Evolutionary conservation across 2,113 vertebrate genomes (phyloP).

Genomic region (Lophura nycthemera): DNA sequence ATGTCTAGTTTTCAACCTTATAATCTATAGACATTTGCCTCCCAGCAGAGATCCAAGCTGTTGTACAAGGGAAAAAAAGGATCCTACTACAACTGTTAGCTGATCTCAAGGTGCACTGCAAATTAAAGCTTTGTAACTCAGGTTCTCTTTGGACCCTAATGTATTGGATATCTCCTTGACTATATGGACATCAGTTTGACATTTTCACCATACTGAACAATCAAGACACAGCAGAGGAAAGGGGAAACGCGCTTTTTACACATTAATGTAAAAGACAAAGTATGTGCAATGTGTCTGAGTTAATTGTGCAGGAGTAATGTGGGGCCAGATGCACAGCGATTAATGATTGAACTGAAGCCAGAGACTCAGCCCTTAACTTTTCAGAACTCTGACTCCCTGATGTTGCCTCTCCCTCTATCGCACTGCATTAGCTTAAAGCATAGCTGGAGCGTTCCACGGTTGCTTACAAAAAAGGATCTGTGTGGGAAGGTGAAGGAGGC

Average conservation of each 20-base stretch:
- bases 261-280: not conserved
- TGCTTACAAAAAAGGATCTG: slow-evolving; percentile 51
- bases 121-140: not conserved
- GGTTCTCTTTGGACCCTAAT: not conserved
- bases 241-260: not conserved
- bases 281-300: not conserved
- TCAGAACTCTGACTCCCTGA: slow-evolving; percentile 33
- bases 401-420: slow-evolving; percentile 13
- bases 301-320: not conserved
- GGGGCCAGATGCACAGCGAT: not conserved
- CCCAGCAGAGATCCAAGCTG: not conserved
- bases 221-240: not conserved
- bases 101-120: not conserved
- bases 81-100: not conserved
- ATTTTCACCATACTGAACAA: not conserved
- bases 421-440: not conserved
- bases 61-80: not conserved
- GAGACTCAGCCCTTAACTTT: slow-evolving; percentile 28
- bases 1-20: not conserved
- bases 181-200: not conserved
- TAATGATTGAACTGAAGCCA: slow-evolving; percentile 26
- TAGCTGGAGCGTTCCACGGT: slow-evolving; percentile 37
- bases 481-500: slow-evolving; percentile 67
- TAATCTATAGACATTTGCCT: not conserved
- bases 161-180: not conserved